These are phyloP conservation scores for Gouania willdenowi DNA, from an alignment of 2,797 vertebrate species.

Conservation along the genomic window DNA sequence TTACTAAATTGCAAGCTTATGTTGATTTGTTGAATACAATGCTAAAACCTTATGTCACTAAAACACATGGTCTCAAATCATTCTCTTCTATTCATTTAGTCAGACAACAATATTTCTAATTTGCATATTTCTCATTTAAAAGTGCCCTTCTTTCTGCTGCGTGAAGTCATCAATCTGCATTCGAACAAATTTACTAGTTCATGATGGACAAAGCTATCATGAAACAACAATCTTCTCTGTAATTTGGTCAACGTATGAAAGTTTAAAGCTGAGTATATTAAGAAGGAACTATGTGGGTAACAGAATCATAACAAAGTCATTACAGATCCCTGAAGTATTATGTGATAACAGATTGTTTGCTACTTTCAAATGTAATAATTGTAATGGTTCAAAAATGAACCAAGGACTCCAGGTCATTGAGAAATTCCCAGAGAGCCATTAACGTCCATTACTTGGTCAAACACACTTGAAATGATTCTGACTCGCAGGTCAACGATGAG, in stretches of 20 bases:
- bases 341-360: conserved; percentile 15
- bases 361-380: conserved; percentile 26
- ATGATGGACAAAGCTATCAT: conserved; percentile 49
- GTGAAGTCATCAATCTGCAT: conserved; percentile 36
- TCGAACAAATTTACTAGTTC: conserved; percentile 47
- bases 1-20: no score
- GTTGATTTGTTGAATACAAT: no score
- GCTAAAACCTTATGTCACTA: no score
- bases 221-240: conserved; percentile 40
- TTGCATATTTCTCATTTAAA: no score
- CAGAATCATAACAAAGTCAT: conserved; percentile 24
- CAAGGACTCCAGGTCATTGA: conserved; percentile 6
- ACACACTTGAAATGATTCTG: not conserved
- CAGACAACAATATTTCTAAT: no score
- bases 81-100: no score
- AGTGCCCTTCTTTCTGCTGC: conserved; percentile 13
- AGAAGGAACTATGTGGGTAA: conserved; percentile 21
- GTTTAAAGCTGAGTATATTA: conserved; percentile 21
- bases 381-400: conserved; percentile 22
- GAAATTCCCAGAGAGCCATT: conserved; percentile 2
- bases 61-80: no score
- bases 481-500: not conserved
- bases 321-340: conserved; percentile 20
- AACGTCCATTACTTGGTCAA: not conserved
- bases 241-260: conserved; percentile 38